Conservation (phyloP, 2,797 vertebrate species). For the Iguana delicatissima region DNA sequence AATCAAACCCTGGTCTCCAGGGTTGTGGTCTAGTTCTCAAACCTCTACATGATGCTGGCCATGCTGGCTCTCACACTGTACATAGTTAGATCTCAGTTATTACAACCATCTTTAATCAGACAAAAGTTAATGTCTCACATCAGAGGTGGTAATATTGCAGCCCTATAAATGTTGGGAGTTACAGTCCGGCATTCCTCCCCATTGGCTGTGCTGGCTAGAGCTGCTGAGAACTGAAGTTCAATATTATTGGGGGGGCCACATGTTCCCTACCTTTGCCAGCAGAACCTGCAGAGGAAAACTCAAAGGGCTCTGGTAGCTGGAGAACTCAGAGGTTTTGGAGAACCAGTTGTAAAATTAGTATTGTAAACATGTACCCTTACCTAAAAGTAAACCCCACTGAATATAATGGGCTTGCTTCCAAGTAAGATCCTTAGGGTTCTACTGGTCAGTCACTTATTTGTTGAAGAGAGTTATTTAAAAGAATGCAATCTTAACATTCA, state of each 20-base stretch:
- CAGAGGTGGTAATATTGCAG: not conserved
- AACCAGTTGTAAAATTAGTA: not conserved
- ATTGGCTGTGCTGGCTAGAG: too few relatives aligned
- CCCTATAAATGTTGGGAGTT: too few relatives aligned
- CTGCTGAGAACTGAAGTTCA: too few relatives aligned
- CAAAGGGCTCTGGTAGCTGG: not conserved
- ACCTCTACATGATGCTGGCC: too few relatives aligned
- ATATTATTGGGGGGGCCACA: too few relatives aligned
- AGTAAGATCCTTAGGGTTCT: not conserved
- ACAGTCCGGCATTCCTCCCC: too few relatives aligned
- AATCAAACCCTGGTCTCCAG: too few relatives aligned
- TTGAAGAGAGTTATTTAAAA: not conserved
- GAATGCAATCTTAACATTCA: not conserved
- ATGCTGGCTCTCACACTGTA: too few relatives aligned
- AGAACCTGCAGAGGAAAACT: not conserved
- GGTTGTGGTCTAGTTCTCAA: too few relatives aligned
- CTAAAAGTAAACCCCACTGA: not conserved
- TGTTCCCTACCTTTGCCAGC: not conserved
- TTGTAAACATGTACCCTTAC: not conserved
- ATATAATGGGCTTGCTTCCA: too few relatives aligned
- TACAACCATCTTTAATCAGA: not conserved
- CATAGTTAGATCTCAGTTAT: too few relatives aligned
- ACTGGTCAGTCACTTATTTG: not conserved
- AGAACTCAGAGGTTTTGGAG: not conserved
- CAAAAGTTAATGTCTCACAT: not conserved